Conservation (phyloP, 2,113 vertebrate genomes). For the Promerops cafer region DNA sequence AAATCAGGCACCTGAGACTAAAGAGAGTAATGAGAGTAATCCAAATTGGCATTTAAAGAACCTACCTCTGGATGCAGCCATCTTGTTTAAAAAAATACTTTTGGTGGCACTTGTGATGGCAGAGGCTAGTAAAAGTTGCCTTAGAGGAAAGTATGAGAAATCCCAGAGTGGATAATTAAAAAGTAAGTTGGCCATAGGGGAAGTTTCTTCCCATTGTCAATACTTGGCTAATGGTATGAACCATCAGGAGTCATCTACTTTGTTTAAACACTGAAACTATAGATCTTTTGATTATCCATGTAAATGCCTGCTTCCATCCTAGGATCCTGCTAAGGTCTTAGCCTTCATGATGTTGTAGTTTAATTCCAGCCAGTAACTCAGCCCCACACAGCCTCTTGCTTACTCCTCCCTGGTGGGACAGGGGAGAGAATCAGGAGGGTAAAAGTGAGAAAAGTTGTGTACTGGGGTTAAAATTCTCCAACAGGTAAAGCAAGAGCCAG, state of each 20-base stretch:
- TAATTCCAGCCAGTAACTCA: not conserved
- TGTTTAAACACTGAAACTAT: not conserved
- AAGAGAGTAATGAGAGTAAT: not conserved
- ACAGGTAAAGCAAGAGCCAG: not conserved
- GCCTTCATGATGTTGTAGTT: not conserved
- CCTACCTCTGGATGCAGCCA: not conserved
- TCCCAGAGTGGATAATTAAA: slow-evolving; percentile 52
- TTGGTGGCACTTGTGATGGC: not conserved
- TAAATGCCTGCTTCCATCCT: not conserved
- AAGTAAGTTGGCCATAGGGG: slow-evolving; percentile 12
- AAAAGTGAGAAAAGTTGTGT: not conserved
- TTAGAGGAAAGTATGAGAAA: slow-evolving; percentile 13
- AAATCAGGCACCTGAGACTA: not conserved
- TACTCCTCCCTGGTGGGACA: not conserved
- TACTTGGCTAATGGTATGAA: not conserved
- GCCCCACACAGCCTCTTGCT: not conserved
- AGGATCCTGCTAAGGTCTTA: not conserved
- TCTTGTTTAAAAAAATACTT: not conserved
- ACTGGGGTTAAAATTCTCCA: not conserved
- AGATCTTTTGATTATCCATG: not conserved
- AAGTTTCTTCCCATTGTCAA: slow-evolving; percentile 8
- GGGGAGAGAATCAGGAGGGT: not conserved
- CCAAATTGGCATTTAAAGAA: not conserved
- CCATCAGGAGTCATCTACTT: not conserved
- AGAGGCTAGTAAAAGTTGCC: not conserved